Evolutionary conservation across 2,888 invertebrate species (phyloP).

Genomic region (Pharmacophagus antenor): DNA sequence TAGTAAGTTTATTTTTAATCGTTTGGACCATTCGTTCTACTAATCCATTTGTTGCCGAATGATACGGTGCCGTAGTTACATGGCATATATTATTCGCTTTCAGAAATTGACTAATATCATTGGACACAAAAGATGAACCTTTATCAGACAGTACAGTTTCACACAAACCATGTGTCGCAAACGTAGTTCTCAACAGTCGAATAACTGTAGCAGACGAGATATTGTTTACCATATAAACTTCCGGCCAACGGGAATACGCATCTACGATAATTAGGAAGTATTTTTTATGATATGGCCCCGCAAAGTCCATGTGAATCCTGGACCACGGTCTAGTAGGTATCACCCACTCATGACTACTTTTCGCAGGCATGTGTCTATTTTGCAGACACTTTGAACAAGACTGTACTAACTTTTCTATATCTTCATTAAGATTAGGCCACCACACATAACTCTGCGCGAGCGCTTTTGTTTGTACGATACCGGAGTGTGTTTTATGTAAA

Average conservation of each 20-base stretch:
- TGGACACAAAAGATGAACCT: constrained; percentile 32
- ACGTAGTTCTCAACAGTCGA: constrained; percentile 29
- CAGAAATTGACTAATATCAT: constrained; percentile 34
- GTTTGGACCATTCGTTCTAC: constrained; percentile 36
- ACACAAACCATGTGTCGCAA: constrained; percentile 32
- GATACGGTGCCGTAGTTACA: constrained; percentile 34
- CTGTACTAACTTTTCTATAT: constrained; percentile 20
- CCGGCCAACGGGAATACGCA: constrained; percentile 33
- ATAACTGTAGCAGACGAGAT: constrained; percentile 32
- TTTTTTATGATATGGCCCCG: constrained; percentile 32
- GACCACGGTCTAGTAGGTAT: constrained; percentile 31
- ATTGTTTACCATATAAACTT: constrained; percentile 26
- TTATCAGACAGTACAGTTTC: constrained; percentile 32
- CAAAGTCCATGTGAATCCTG: constrained; percentile 34
- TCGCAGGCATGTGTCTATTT: constrained; percentile 30
- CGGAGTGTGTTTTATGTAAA: constrained; percentile 2
- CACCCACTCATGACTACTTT: constrained; percentile 29
- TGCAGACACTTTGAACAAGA: constrained; percentile 18
- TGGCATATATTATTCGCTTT: constrained; percentile 35
- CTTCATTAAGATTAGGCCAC: constrained; percentile 35
- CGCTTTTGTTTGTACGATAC: constrained; percentile 30
- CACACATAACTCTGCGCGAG: constrained; percentile 36
- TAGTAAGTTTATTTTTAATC: constrained; percentile 26
- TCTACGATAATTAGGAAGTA: constrained; percentile 33
- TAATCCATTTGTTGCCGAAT: constrained; percentile 35